Evolutionary conservation across 2,113 vertebrate genomes (phyloP), one percentile per base, ranked within the genome.

Genomic region (Tiliqua scincoides): DNA sequence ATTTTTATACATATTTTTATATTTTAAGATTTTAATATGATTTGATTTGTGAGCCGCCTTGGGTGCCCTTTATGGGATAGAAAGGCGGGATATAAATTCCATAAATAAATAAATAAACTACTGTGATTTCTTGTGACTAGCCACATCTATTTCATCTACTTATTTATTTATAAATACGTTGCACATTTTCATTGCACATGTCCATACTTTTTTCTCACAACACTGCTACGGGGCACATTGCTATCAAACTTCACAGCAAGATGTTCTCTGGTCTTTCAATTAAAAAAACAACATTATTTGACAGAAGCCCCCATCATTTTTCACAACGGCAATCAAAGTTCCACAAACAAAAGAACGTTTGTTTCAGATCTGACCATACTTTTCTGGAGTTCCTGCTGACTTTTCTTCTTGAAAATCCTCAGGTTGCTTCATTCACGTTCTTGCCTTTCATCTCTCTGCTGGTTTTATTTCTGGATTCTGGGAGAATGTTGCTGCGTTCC

Each of bases 371-470:
- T 88, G 84, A 79, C 82, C 84, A 48, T 0, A 27, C 17, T 81
- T 88, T 32, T 78, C 32, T 11, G 3, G 54, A 86, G 17, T 63
- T 87, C 90, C 82, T 79, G 82, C 80, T 89, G 91, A 85, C 75
- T 79, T 88, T 89, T 87, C 9, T 79, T 79, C 83, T 87, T 86
- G 84, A 87, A 90, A 62, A 77, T 90, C 43, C 89, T 88, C 86
- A 84, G 35, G 61, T 93, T 90, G 75, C 91, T 94, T 93, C 87
- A 90, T 93, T 89, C 89, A 86, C 52, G 82, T 89, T 89, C 23
- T 5, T 85, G 48, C 91, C 85, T 92, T 93, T 73, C 89, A 88
- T 89, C 70, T 32, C 89, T 92, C 92, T 91, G 76, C 48, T 83
- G 14, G 62, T 80, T 89, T 87, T 83, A 78, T 86, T 89, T 75